Percentiles rank a stretch among this genome's conserved stretches.
Conservation (phyloP, 2,888 invertebrate species). For the Catonia carolina region DNA sequence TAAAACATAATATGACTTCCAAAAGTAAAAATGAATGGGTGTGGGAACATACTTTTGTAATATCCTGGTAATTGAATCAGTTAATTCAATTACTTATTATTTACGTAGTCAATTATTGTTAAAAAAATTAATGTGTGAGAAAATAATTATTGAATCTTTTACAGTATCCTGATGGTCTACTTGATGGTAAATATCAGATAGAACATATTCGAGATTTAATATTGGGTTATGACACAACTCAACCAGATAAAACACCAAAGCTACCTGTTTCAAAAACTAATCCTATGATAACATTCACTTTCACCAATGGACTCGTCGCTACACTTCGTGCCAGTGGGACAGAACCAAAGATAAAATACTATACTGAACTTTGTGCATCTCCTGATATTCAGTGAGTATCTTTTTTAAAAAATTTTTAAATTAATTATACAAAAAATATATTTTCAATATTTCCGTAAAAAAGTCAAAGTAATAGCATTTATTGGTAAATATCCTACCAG, state of each 20-base stretch:
- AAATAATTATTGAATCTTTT: no score
- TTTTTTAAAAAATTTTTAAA: neutral
- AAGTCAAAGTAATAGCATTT: no score
- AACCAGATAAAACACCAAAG: constrained; percentile 60
- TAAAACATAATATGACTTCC: no score
- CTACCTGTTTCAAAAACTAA: constrained; percentile 58
- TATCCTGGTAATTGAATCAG: no score
- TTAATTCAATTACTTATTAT: no score
- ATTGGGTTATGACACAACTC: constrained; percentile 72
- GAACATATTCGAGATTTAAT: constrained; percentile 78
- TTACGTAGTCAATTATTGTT: no score
- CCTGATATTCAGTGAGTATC: constrained; percentile 54
- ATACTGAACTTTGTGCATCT: constrained; percentile 77
- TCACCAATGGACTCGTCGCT: constrained; percentile 75
- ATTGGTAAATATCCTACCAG: no score
- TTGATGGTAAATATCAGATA: constrained; percentile 56
- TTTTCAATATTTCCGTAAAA: no score
- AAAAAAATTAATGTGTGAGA: no score
- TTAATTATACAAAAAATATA: constrained; percentile 7
- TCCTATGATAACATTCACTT: constrained; percentile 94
- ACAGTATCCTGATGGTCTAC: constrained; percentile 65
- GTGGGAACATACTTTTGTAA: no score
- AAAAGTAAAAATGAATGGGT: no score
- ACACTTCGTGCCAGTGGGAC: constrained; percentile 96
- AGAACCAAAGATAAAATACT: constrained; percentile 98